A percentile compares a stretch with the other conserved stretches of the same genome.
phyloP scores from a whole-genome alignment of 1,140 invertebrate genomes.

The Cyclina sinensis region DNA sequence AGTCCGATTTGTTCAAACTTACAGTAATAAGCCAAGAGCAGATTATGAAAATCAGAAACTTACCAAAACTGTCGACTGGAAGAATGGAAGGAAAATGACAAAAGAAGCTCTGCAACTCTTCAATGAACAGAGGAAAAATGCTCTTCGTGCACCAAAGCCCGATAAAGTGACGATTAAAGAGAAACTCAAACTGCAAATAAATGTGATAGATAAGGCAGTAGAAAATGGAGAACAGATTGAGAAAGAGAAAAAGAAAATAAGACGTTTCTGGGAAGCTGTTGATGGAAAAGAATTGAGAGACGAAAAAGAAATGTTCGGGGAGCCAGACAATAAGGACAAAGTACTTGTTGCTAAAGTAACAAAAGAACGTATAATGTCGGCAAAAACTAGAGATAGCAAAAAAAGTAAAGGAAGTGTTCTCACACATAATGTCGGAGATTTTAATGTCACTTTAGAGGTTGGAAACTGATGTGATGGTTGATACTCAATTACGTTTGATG shows the following conservation, averaged over 20 bases:
- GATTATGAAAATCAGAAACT: not conserved
- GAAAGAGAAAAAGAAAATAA: conserved; percentile 56
- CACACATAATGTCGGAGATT: conserved; percentile 46
- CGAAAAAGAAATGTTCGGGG: conserved; percentile 44
- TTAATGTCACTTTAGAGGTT: conserved; percentile 57
- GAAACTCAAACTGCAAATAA: conserved; percentile 53
- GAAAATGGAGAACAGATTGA: conserved; percentile 2
- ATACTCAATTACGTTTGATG: too few relatives aligned
- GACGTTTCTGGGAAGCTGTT: conserved; percentile 62
- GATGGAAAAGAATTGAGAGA: conserved; percentile 35
- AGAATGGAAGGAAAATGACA: not conserved
- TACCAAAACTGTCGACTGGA: conserved; percentile 7
- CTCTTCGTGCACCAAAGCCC: not conserved
- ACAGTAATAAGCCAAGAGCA: not conserved
- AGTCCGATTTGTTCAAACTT: not conserved
- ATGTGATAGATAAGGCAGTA: conserved; percentile 38
- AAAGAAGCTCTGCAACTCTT: not conserved
- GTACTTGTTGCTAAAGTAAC: conserved; percentile 55
- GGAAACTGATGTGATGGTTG: conserved; percentile 2
- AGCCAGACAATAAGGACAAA: conserved; percentile 22
- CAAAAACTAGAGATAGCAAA: conserved; percentile 44
- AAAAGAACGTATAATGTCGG: conserved; percentile 56
- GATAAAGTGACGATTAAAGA: conserved; percentile 49
- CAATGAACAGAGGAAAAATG: not conserved
- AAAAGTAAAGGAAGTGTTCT: not conserved